Base-by-base conservation (phyloP, 53 echinoderm and acorn worm species). In the Actinopyga echinites region DNA sequence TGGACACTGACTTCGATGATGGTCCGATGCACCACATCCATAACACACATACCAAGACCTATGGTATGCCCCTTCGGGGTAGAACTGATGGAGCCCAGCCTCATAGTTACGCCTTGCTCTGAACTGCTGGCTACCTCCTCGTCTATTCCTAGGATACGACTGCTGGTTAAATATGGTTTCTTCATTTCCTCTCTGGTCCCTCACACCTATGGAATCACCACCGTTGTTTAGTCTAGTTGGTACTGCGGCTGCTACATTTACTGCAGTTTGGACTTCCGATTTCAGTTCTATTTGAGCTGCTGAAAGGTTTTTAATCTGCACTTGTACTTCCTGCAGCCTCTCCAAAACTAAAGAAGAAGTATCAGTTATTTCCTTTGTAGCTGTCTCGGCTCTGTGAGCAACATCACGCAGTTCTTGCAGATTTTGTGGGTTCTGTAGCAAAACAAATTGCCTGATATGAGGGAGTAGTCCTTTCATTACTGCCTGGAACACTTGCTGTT, bases 391-490 rank as follows among this genome's bases (percentile, higher is more conserved):
- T 56, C 30, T 20, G 6, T 31, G 28, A 21, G 34, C 79, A 12
- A 57, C 8, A 4, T 3, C 4, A 45, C 20, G 30, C 21, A 79
- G 58, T 21, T 57, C 58, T 19, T 56, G 19, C 17, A 79, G 7
- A 20, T 26, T 57, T 35, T 10, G 22, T 33, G 59, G 79, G 35
- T 78, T 29, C 30, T 78, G 79, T 26, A 56, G 52, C 54, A 78
- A 28, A 30, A 79, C 55, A 29, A 79, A 57, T 24, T 79, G 79
- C 57, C 58, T 7, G 1, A 79, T 1, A 2, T 6, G 15, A n/a
- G 58, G 79, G 26, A 20, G 35, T 19, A 56, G 35, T n/a, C 57
- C 79, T 57, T 58, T 57, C 57, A 79, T 57, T 20, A 79, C 36
- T 29, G 79, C 79, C 13, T 57, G 35, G 13, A 79, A 13, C 1